phyloP scores from a whole-genome alignment of 30 jellyfish, hydroid and myxozoan species.

The Aurelia sp. region DNA sequence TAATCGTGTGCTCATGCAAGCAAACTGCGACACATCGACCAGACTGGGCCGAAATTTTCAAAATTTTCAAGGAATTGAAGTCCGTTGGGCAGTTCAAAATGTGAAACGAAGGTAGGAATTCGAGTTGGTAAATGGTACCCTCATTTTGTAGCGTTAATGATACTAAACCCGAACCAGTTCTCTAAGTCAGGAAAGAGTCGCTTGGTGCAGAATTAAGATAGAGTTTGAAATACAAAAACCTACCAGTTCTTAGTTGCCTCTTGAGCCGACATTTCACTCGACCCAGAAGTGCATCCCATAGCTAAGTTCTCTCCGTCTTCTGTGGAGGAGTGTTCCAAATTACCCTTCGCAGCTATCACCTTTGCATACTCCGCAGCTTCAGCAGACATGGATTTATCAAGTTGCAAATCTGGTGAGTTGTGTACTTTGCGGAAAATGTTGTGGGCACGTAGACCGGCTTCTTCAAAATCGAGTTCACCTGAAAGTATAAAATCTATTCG shows the following conservation, averaged over 20 bases:
- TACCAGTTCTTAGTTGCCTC: constrained; percentile 92
- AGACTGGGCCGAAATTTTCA: too few relatives aligned
- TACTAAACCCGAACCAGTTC: too few relatives aligned
- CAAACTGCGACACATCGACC: too few relatives aligned
- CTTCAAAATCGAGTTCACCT: constrained; percentile 54
- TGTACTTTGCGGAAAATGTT: constrained; percentile 88
- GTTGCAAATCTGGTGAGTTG: constrained; percentile 69
- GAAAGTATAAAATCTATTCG: not conserved
- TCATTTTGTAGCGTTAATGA: too few relatives aligned
- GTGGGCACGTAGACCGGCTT: constrained; percentile 91
- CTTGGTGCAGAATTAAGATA: too few relatives aligned
- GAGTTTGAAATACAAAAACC: not conserved
- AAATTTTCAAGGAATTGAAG: too few relatives aligned
- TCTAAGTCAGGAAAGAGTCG: too few relatives aligned
- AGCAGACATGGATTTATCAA: constrained; percentile 72
- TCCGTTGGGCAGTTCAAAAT: too few relatives aligned
- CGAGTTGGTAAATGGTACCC: too few relatives aligned
- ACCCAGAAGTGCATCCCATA: constrained; percentile 75
- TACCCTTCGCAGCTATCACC: constrained; percentile 67
- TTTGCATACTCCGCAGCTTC: constrained; percentile 93
- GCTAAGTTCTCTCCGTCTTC: constrained; percentile 97
- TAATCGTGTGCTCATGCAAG: too few relatives aligned
- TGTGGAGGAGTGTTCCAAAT: constrained; percentile 54
- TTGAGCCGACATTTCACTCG: constrained; percentile 78
- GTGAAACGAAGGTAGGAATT: too few relatives aligned